Evolutionary conservation across 2,797 vertebrate species (phyloP).

Genomic region (Oryzias dopingdopingensis): DNA sequence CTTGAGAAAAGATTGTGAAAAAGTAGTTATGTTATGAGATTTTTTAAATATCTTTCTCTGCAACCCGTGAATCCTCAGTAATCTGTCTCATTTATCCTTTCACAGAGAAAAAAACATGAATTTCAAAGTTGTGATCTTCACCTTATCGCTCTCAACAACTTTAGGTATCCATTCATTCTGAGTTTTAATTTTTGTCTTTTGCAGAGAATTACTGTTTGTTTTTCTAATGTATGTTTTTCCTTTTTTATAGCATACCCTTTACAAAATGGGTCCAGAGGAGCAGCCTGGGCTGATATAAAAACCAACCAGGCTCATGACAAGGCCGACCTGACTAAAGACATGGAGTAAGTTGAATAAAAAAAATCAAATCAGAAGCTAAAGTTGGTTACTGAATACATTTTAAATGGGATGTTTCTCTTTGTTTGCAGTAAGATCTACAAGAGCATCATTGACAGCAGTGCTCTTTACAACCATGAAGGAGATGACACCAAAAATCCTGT

Average conservation of each 20-base stretch:
- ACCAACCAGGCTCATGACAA: constrained; percentile 72
- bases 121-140: constrained; percentile 55
- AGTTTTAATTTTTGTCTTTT: neutral
- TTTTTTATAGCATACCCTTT: constrained; percentile 64
- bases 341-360: constrained; percentile 62
- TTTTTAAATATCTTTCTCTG: neutral
- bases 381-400: neutral
- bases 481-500: constrained; percentile 47
- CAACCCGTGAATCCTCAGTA: neutral
- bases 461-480: constrained; percentile 59
- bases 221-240: constrained; percentile 12
- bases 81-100: constrained; percentile 33
- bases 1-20: neutral
- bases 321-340: constrained; percentile 55
- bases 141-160: constrained; percentile 53
- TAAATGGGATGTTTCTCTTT: constrained; percentile 3
- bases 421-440: constrained; percentile 70
- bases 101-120: constrained; percentile 60
- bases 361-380: neutral
- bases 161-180: constrained; percentile 62
- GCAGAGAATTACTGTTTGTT: neutral
- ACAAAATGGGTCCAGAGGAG: constrained; percentile 49
- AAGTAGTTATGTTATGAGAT: neutral
- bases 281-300: constrained; percentile 47
- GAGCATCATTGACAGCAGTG: constrained; percentile 66